Evolutionary conservation across 2,113 vertebrate species (phyloP), one percentile per base, ranked within the genome.

Genomic region (Camarhynchus parvulus): DNA sequence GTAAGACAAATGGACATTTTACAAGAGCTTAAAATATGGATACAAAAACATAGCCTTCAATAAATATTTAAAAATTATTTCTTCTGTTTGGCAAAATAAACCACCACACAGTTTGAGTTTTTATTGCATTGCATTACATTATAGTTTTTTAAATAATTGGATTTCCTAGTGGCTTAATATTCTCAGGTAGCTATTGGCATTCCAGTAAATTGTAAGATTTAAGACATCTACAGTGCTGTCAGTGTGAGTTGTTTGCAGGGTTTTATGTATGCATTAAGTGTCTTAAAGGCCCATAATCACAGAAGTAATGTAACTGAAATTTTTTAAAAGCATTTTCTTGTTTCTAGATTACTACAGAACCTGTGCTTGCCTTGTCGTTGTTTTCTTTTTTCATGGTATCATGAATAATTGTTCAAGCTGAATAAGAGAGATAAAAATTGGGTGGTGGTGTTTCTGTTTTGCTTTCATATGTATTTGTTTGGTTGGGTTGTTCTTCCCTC

Each of bases 401-500:
- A 37, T 53, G 11, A 72, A 35, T 13, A 70, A 47, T 55, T 75
- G 2, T 55, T 52, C 61, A 19, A 52, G 10, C 30, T 83, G 5
- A 10, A 35, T 63, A 46, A 70, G 10, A 58, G 3, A 74, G 10
- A 75, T 9, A 25, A 47, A 68, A 78, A 17, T 4, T 3, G 0
- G 0, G 2, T n/a, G 7, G 3, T 23, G 2, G 3, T 67, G 5
- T 44, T 24, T 53, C 4, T 66, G 7, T 10, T 66, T 56, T 75
- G 5, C 25, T 64, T 78, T 58, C 13, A 28, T 67, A 15, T 25
- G 9, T 41, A 17, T 76, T 58, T 66, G 0, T 41, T 74, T 78
- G 1, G 4, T 50, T 73, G 42, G 25, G 22, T 10, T 28, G 5
- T 11, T 79, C n/a, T 24, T 16, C 3, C 3, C 2, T 3, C 25